phyloP scores from a whole-genome alignment of 1,140 invertebrate species.

The Magallana ariakensis region DNA sequence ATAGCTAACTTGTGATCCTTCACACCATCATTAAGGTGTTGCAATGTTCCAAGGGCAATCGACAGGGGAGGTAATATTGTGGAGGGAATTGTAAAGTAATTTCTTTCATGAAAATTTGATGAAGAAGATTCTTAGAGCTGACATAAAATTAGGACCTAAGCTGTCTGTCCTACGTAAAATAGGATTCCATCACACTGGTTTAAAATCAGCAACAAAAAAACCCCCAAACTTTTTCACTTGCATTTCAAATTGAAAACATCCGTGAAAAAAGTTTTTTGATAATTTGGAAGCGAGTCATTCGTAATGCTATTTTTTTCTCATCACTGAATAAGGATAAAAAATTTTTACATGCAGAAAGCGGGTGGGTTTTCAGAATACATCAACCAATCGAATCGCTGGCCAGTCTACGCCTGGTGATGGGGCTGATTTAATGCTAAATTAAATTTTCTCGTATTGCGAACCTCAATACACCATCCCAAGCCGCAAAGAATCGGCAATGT shows the following conservation, averaged over 20 bases:
- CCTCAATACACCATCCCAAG: slow-evolving; percentile 19
- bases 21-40: not conserved
- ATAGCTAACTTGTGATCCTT: not conserved
- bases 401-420: slow-evolving; percentile 3
- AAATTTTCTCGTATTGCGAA: slow-evolving; percentile 25
- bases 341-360: not conserved
- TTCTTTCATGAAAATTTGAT: slow-evolving; percentile 37
- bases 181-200: not conserved
- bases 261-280: not conserved
- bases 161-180: not conserved
- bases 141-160: slow-evolving; percentile 21
- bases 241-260: slow-evolving; percentile 18
- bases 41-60: not conserved
- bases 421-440: slow-evolving; percentile 17
- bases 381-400: not conserved
- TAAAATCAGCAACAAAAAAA: not conserved
- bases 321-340: not conserved
- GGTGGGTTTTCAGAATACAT: not conserved
- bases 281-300: not conserved
- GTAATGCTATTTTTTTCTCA: not conserved
- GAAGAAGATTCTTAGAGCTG: slow-evolving; percentile 6
- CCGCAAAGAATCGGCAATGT: slow-evolving; percentile 3
- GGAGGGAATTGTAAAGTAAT: slow-evolving; percentile 29
- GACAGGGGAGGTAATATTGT: slow-evolving; percentile 5
- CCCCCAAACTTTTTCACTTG: not conserved